A percentile compares a stretch with the other conserved stretches of the same genome.
Conservation (phyloP, 2,113 vertebrate genomes). For the Tetrax tetrax region DNA sequence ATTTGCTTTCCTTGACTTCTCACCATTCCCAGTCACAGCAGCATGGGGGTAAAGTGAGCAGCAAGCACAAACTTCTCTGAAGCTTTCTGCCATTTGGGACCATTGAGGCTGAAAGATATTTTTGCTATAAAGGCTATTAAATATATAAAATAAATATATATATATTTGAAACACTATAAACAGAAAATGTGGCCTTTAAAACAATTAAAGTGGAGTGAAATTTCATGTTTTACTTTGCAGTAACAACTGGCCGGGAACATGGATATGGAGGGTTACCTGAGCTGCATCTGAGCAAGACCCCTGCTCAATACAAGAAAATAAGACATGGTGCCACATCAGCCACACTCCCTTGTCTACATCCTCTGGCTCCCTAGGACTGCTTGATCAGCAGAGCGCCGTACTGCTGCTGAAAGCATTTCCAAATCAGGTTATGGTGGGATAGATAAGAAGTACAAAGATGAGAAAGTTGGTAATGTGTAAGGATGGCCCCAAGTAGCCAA, state of each 20-base stretch:
- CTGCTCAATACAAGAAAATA: not conserved
- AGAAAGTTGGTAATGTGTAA: not conserved
- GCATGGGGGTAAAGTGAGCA: accelerated
- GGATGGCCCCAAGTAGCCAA: not conserved
- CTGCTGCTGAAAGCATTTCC: not conserved
- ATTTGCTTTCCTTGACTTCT: not conserved
- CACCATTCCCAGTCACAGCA: not conserved
- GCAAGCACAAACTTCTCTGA: not conserved
- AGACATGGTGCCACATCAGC: not conserved
- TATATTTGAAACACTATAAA: not conserved
- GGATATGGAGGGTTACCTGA: not conserved
- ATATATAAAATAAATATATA: not conserved
- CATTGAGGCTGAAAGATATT: not conserved
- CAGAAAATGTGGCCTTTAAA: not conserved
- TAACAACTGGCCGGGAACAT: not conserved
- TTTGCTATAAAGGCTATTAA: not conserved
- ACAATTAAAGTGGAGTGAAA: not conserved
- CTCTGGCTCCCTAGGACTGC: too few relatives aligned
- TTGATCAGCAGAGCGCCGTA: not conserved
- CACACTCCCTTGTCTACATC: not conserved
- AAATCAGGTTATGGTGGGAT: not conserved
- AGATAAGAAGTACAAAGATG: not conserved
- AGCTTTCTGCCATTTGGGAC: not conserved
- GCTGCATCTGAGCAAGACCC: not conserved
- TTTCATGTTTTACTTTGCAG: not conserved